Base-by-base conservation (phyloP, 2,113 vertebrate genomes). In the Odobenus rosmarus region DNA sequence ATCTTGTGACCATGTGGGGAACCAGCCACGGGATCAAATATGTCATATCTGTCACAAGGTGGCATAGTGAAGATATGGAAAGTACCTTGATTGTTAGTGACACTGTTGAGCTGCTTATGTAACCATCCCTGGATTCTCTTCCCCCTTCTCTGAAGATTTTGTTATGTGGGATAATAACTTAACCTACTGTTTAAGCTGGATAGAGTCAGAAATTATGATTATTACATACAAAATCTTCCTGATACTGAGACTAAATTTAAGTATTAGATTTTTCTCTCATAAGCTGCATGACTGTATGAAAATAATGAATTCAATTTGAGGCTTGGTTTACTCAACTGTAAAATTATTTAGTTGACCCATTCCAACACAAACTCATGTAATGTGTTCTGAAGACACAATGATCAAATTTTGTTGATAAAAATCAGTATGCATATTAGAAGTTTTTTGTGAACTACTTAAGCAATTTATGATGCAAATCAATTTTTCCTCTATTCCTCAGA, bases 381-480 rank as follows among this genome's bases (percentile, higher is more conserved):
- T n/a, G 18, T 74, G 91, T 74, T 28, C 36, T 92, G 0, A 33
- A 72, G 16, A 87, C 5, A 69, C 11, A 71, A 76, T 85, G 36
- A 76, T 80, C 3, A 84, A 94, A 82, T 81, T 74, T 24, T 76
- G 6, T 51, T 88, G 33, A 51, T 51, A 82, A 57, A 88, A 72
- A 61, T 28, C 23, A 90, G 3, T 61, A 87, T 42, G 33, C 1
- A 18, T 23, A 53, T 15, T 28, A 80, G n/a, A 86, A 13, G 9
- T 1, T 61, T 46, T 21, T 93, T 93, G 39, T 89, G 21, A 62
- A 9, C 23, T 4, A 64, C 0, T 24, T 88, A 42, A 79, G 28
- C 36, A 97, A 82, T 2, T 74, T 7, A 67, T 96, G 3, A 71
- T 39, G 83, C 62, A 80, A 97, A 97, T 74, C 36, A 88, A 93